Evolutionary conservation across 1,140 invertebrate genomes (phyloP), one percentile per base, ranked within the genome.

Genomic region (Himalopsyche phryganea): DNA sequence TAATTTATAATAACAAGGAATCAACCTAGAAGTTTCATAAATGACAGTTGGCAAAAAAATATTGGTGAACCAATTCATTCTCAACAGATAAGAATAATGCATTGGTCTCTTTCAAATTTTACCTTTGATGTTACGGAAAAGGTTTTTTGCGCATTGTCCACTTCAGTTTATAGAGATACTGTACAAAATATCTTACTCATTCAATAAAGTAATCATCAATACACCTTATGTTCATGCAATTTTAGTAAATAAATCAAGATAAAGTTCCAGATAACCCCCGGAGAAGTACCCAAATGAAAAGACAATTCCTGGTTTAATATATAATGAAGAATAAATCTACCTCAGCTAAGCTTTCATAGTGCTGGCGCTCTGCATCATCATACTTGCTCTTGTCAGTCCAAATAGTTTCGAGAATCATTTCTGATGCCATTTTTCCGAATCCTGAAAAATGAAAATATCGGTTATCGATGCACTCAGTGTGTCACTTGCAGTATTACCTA

Each of bases 361-460:
- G 84, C 32, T 75, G 65, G 46, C 73, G 71, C 70, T 87, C 84
- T 36, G 84, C 84, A 69, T 84, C 82, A 66, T 80, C 81, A 44
- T 56, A 59, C 14, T 42, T 45, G 48, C 47, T 33, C 35, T 51
- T 59, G 23, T 59, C 44, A 28, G 32, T 38, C 61, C 61, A 63
- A 46, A 59, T 56, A 13, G 58, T 63, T 28, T 58, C 55, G 36
- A 40, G 53, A 36, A 52, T 45, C 41, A 56, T 44, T 41, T 28
- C 33, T 35, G 60, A 28, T 17, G 61, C 56, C 61, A 63, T 63
- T 46, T n/a, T 42, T 50, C 38, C 36, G 15, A 38, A 42, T 57
- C 47, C 40, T 14, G 28, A 50, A 50, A 57, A 42, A 18, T 18
- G 44, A 41, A 32, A 55, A 20, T n/a, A 10, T 4, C 14, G 36